Conservation (phyloP, 2,797 vertebrate species). For the Microctenopoma stevenorrisi region DNA sequence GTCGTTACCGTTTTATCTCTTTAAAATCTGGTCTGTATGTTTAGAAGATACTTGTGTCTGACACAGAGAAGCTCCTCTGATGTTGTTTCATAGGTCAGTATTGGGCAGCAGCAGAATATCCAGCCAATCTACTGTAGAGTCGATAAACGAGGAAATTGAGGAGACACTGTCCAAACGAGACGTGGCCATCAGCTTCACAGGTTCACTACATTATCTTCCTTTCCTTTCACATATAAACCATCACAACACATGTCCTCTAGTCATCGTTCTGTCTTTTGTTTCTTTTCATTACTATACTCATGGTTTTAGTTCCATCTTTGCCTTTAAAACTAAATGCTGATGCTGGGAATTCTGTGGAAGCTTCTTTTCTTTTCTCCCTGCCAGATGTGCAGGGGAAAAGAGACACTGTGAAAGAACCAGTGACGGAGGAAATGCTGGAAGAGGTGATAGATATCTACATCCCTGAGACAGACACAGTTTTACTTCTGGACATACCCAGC, state of each 20-base stretch:
- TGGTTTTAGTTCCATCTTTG: no score
- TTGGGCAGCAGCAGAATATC: conserved; percentile 83
- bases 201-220: conserved; percentile 57
- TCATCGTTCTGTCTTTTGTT: no score
- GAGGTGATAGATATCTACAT: conserved; percentile 79
- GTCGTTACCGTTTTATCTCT: no score
- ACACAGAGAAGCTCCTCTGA: not conserved
- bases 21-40: not conserved
- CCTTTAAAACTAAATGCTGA: no score
- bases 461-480: conserved; percentile 85
- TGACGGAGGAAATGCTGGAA: conserved; percentile 82
- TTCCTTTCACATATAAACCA: no score
- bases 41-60: not conserved
- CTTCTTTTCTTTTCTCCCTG: conserved; percentile 10
- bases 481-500: conserved; percentile 83
- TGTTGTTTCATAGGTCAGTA: conserved; percentile 77
- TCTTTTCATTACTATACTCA: no score
- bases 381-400: conserved; percentile 78
- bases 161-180: conserved; percentile 78
- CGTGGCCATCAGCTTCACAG: conserved; percentile 70
- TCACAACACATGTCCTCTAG: no score
- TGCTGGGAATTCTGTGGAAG: not conserved
- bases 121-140: conserved; percentile 73
- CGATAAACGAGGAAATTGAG: conserved; percentile 78
- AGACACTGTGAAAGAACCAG: conserved; percentile 67